Conservation (phyloP, 2,888 invertebrate genomes). For the Drosophila picticornis region DNA sequence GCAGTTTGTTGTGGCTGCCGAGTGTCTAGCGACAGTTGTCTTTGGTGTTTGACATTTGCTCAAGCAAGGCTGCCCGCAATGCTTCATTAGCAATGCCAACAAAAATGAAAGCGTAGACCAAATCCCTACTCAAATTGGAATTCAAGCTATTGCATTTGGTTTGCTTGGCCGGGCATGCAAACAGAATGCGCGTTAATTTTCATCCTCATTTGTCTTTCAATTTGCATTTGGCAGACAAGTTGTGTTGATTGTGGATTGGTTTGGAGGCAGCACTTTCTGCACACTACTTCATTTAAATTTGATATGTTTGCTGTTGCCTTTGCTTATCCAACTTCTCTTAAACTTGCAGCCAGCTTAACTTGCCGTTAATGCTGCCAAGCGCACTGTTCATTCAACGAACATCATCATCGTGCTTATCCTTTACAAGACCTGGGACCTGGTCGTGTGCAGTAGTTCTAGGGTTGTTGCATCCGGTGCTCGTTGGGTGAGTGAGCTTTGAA, state of each 20-base stretch:
- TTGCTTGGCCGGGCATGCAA: constrained; percentile 18
- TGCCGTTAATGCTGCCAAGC: constrained; percentile 61
- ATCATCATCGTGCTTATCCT: constrained; percentile 18
- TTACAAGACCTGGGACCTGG: constrained; percentile 3
- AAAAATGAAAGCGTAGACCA: constrained; percentile 24
- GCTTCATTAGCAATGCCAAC: constrained; percentile 66
- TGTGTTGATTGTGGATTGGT: background rate
- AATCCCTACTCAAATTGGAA: constrained; percentile 42
- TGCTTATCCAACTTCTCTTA: constrained; percentile 19
- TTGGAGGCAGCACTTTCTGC: constrained; percentile 17
- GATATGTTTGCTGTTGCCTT: constrained; percentile 26
- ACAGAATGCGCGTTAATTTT: constrained; percentile 56
- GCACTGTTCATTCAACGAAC: constrained; percentile 26
- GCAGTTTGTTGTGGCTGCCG: constrained; percentile 39
- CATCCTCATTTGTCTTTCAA: constrained; percentile 59
- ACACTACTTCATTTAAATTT: constrained; percentile 57
- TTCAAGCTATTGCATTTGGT: constrained; percentile 25
- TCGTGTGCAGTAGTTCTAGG: constrained; percentile 4
- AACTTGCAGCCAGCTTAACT: constrained; percentile 61
- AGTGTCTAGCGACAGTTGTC: constrained; percentile 16
- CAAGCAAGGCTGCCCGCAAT: constrained; percentile 21
- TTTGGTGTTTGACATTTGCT: constrained; percentile 44
- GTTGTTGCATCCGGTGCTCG: constrained; percentile 8
- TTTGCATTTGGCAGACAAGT: constrained; percentile 54
- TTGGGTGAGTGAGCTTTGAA: constrained; percentile 46